A percentile compares a stretch with the other conserved stretches of the same genome.
Evolutionary conservation across 2,888 invertebrate genomes (phyloP).

Genomic region (Lasius fuliginosus): DNA sequence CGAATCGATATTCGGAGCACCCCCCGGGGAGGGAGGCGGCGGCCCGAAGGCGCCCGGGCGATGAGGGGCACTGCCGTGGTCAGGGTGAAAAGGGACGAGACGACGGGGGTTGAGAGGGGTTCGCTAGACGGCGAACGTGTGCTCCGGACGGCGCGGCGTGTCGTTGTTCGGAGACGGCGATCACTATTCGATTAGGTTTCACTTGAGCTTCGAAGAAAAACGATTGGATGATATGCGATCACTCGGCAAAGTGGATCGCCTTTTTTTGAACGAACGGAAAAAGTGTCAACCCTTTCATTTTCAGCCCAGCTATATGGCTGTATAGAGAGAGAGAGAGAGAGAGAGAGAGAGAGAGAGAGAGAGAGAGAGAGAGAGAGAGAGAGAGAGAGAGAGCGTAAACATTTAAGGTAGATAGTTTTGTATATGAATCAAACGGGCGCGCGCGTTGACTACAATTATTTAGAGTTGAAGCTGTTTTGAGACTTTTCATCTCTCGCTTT

Average conservation of each 20-base stretch:
- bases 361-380: too few relatives aligned
- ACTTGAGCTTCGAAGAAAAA: conserved; percentile 53
- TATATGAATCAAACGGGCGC: not conserved
- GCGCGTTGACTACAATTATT: not conserved
- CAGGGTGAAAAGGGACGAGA: conserved; percentile 60
- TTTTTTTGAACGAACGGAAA: conserved; percentile 9
- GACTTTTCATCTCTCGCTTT: not conserved
- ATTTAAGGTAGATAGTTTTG: not conserved
- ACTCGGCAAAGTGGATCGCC: not conserved
- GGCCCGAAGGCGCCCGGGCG: conserved; percentile 62
- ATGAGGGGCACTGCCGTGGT: conserved; percentile 59
- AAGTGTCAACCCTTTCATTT: conserved; percentile 19
- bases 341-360: not conserved
- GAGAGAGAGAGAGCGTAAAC: not conserved
- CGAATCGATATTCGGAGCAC: conserved; percentile 72
- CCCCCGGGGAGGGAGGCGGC: conserved; percentile 49
- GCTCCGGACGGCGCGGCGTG: conserved; percentile 66
- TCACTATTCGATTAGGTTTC: conserved; percentile 70
- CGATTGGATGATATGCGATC: conserved; percentile 35
- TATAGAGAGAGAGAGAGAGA: not conserved
- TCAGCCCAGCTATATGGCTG: not conserved
- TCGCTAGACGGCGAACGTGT: conserved; percentile 52
- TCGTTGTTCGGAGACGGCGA: conserved; percentile 66
- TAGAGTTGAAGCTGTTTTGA: not conserved
- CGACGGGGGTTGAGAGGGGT: conserved; percentile 28